Percentiles rank a stretch among this genome's conserved stretches.
These are phyloP conservation scores for Anadara kagoshimensis DNA, from an alignment of 1,140 invertebrate genomes.

Conservation along the genomic window DNA sequence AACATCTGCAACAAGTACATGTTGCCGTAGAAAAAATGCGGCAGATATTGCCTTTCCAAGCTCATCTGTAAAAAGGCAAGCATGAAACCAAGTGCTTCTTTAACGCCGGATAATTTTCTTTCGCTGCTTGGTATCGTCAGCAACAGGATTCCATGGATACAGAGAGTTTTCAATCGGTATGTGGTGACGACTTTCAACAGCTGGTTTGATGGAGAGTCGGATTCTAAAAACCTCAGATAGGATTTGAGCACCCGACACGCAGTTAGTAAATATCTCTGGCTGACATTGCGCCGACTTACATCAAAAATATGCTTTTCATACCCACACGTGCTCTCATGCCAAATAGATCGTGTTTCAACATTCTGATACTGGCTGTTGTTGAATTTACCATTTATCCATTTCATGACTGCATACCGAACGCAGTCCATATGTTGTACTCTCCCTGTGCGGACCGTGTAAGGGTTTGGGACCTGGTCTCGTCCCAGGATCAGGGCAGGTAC, in stretches of 20 bases:
- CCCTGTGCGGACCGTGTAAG: background rate
- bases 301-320: constrained; percentile 13
- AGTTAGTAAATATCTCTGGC: constrained; percentile 2
- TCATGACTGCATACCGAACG: background rate
- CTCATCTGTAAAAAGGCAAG: background rate
- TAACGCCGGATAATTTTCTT: background rate
- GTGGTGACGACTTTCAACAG: background rate
- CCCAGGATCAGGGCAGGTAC: constrained; percentile 1
- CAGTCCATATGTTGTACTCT: background rate
- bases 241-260: background rate
- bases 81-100: constrained; percentile 10
- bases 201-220: background rate
- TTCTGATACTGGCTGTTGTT: too few species aligned
- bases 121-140: constrained; percentile 5
- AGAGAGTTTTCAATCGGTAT: constrained; percentile 2
- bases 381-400: background rate
- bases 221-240: background rate
- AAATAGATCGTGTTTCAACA: background rate
- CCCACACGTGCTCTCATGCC: background rate
- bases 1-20: background rate
- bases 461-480: background rate
- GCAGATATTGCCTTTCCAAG: constrained; percentile 2
- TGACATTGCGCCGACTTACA: background rate
- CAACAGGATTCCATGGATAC: background rate
- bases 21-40: constrained; percentile 13